These are phyloP conservation scores for Lydus trimaculatus DNA, from an alignment of 2,888 invertebrate species.

Conservation along the genomic window DNA sequence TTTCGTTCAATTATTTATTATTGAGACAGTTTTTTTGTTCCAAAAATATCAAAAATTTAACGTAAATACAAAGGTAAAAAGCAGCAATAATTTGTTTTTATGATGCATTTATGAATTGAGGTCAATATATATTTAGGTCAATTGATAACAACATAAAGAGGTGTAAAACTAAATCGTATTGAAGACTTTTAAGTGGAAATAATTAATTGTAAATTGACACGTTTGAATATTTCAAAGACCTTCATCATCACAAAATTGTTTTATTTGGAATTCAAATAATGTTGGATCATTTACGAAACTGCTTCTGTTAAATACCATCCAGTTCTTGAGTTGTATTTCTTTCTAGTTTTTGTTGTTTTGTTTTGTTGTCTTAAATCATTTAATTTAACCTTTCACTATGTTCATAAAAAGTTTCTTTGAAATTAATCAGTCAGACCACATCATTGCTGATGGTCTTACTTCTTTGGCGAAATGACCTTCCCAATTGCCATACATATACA, in stretches of 20 bases:
- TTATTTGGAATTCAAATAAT: background rate
- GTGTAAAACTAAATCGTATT: background rate
- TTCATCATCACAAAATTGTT: background rate
- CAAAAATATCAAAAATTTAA: background rate
- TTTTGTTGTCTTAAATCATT: background rate
- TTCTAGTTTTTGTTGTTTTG: background rate
- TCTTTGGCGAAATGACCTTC: conserved; percentile 4
- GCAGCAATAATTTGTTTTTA: background rate
- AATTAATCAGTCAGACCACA: conserved; percentile 3
- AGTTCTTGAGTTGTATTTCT: background rate
- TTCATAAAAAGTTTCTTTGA: background rate
- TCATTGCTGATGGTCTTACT: background rate
- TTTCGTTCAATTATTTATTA: no score
- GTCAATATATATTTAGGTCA: conserved; percentile 4
- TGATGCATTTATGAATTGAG: conserved; percentile 4
- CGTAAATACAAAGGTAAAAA: background rate
- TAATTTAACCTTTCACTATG: background rate
- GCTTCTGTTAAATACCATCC: conserved; percentile 2
- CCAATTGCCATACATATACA: conserved; percentile 2
- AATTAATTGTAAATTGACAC: conserved; percentile 6
- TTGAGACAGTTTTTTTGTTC: no score
- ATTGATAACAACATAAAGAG: conserved; percentile 5
- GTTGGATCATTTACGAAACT: background rate
- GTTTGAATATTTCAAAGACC: background rate
- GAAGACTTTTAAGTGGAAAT: conserved; percentile 1